Evolutionary conservation across 2,113 vertebrate genomes (phyloP).

Genomic region (Peromyscus maniculatus): DNA sequence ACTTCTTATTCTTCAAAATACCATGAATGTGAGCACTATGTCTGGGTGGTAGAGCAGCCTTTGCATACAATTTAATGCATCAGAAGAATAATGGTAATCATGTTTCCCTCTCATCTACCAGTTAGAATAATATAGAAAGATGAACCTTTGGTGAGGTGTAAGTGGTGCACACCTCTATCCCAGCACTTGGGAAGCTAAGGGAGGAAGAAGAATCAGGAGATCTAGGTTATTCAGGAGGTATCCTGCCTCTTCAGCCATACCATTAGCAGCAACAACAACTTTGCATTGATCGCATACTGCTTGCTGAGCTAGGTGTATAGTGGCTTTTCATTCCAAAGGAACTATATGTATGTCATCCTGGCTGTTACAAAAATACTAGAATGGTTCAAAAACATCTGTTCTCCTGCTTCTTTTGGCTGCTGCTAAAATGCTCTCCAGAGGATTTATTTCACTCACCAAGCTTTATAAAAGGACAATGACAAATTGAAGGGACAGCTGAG

Average conservation of each 20-base stretch:
- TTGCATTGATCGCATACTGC: neutral
- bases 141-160: neutral
- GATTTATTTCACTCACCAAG: constrained; percentile 23
- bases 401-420: neutral
- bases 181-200: neutral
- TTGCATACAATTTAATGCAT: neutral
- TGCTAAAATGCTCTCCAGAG: constrained; percentile 37
- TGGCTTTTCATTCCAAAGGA: neutral
- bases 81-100: no score
- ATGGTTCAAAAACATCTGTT: neutral
- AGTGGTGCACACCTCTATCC: no score
- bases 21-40: neutral
- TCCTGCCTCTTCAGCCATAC: neutral
- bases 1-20: neutral
- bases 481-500: constrained; percentile 13
- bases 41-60: accelerated
- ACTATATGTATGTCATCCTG: neutral
- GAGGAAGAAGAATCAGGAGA: neutral
- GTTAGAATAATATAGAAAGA: neutral
- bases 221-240: neutral
- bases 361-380: constrained; percentile 1
- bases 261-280: neutral
- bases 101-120: neutral
- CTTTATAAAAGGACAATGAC: constrained; percentile 56
- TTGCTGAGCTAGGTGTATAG: neutral